Evolutionary conservation across 1,140 invertebrate genomes (phyloP), one percentile per base, ranked within the genome.

Genomic region (Ephestia elutella): DNA sequence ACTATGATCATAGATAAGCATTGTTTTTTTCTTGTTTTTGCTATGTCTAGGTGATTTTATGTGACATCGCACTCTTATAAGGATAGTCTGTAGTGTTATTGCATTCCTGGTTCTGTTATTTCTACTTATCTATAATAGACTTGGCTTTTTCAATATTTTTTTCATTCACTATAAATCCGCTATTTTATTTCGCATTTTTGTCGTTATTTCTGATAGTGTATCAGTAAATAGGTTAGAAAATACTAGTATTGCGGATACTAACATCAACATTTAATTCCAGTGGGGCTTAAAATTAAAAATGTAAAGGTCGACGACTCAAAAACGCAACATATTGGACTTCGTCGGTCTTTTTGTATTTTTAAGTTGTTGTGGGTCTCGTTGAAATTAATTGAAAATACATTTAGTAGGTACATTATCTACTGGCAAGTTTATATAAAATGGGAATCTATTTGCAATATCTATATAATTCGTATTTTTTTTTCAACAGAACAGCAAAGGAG

Each of bases 1-100:
- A 63, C 79, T 83, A 80, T 78, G 84, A 85, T 87, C 78, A 58
- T 85, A 87, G 82, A 85, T 85, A 84, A 78, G 56, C 58, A 56
- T 44, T 38, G 32, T 11, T 44, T 15, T 44, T 17, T n/a, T 44
- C 32, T 44, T 15, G 3, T 44, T 44, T 44, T 44, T 15, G 15
- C 38, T 44, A 44, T 32, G 30, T 32, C 30, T 32, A 8, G 30
- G 30, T 10, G 1, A 32, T 32, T 32, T 32, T 10, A 32, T 32
- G 30, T 32, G 30, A 32, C 30, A 32, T 32, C 30, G 1, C 30
- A 25, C 30, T 32, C 11, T 32, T 8, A 32, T 32, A 32, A 10
- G 30, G 30, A 32, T 32, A 32, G 30, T 11, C 7, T 11, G 9
- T 4, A 32, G 4, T 32, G 30, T 32, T 32, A 10, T 32, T 32